Conservation (phyloP, 1,140 invertebrate species). For the Papilio glaucus region DNA sequence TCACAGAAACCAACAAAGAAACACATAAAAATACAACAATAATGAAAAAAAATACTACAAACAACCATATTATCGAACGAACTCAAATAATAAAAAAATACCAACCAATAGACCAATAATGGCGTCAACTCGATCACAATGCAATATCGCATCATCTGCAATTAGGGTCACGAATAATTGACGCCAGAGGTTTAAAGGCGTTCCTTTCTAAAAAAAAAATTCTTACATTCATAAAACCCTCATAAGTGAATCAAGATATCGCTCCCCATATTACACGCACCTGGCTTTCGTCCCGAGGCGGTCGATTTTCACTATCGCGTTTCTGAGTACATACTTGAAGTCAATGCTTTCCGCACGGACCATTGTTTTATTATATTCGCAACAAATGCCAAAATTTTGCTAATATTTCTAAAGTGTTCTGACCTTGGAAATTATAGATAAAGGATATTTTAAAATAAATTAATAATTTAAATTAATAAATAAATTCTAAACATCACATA, state of each 20-base stretch:
- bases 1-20: constrained; percentile 50
- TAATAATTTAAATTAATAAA: too few relatives aligned
- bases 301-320: constrained; percentile 54
- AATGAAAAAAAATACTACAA: constrained; percentile 60
- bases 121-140: constrained; percentile 70
- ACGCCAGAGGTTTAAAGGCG: constrained; percentile 74
- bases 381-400: constrained; percentile 48
- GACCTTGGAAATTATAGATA: constrained; percentile 25
- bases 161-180: constrained; percentile 81
- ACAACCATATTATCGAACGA: constrained; percentile 57
- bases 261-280: constrained; percentile 64
- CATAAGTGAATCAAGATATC: constrained; percentile 81
- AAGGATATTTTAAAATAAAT: too few relatives aligned
- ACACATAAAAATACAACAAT: constrained; percentile 53
- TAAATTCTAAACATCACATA: too few relatives aligned
- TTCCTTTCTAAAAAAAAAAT: constrained; percentile 60
- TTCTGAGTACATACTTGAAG: constrained; percentile 60
- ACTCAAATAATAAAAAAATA: constrained; percentile 50
- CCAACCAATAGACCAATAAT: constrained; percentile 72
- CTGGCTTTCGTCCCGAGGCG: constrained; percentile 73
- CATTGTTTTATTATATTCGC: constrained; percentile 65
- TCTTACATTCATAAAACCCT: constrained; percentile 71
- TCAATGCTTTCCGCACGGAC: constrained; percentile 69
- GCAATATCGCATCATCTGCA: constrained; percentile 78
- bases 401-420: constrained; percentile 53